phyloP scores from a whole-genome alignment of 2,888 invertebrate species.

The Tenthredo distinguenda region DNA sequence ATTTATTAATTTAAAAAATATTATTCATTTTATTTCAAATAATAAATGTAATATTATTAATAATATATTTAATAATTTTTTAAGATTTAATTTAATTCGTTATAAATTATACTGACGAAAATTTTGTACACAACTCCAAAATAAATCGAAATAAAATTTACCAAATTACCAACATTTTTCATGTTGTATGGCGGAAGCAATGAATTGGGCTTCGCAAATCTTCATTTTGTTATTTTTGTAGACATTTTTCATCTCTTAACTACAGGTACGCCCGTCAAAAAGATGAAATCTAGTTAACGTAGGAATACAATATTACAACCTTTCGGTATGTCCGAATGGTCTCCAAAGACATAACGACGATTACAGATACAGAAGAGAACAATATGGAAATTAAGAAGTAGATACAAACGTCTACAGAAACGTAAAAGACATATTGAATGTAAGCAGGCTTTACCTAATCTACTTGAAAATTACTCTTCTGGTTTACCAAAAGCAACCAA shows the following conservation, averaged over 20 bases:
- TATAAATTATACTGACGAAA: no score
- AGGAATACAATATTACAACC: background rate
- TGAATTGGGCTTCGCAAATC: background rate
- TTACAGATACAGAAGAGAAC: background rate
- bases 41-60: no score
- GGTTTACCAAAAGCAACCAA: constrained; percentile 35
- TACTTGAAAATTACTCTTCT: constrained; percentile 10
- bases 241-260: background rate
- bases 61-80: no score
- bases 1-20: no score
- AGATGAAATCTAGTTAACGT: background rate
- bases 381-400: constrained; percentile 15
- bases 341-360: background rate
- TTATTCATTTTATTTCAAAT: no score
- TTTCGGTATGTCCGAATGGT: background rate
- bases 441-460: background rate
- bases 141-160: no score
- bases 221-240: background rate
- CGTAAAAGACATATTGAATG: constrained; percentile 23
- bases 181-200: background rate
- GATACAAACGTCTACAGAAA: background rate
- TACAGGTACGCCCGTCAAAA: background rate
- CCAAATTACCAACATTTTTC: background rate
- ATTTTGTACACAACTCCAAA: no score
- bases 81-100: no score